These are phyloP conservation scores for Rhingia rostrata DNA, from an alignment of 2,888 invertebrate genomes.

Conservation along the genomic window DNA sequence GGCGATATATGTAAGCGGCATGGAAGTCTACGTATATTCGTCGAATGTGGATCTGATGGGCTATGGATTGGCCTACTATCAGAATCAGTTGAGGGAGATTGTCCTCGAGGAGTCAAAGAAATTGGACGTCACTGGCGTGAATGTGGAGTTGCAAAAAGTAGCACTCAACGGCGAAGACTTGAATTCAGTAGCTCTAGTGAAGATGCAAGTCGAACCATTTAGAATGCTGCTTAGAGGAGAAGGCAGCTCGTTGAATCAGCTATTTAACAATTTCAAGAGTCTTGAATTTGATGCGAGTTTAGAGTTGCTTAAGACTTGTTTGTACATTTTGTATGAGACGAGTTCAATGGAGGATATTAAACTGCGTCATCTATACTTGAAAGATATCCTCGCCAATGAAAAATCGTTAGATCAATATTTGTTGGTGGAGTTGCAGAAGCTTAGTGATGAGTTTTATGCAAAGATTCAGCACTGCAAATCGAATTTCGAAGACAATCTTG, in stretches of 20 bases:
- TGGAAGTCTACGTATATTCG: slow-evolving; percentile 82
- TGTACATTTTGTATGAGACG: slow-evolving; percentile 83
- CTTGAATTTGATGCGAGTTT: slow-evolving; percentile 75
- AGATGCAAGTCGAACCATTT: slow-evolving; percentile 79
- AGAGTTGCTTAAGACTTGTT: slow-evolving; percentile 77
- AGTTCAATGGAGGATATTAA: slow-evolving; percentile 81
- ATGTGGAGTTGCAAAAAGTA: slow-evolving; percentile 77
- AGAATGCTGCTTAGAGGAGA: slow-evolving; percentile 75
- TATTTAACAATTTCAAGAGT: slow-evolving; percentile 76
- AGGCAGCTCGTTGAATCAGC: slow-evolving; percentile 33
- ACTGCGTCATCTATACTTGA: slow-evolving; percentile 79
- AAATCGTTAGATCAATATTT: background rate
- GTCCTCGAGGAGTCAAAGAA: slow-evolving; percentile 77
- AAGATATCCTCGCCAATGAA: slow-evolving; percentile 53
- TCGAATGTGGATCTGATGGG: slow-evolving; percentile 81
- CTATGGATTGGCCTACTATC: slow-evolving; percentile 81
- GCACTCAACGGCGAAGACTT: slow-evolving; percentile 79
- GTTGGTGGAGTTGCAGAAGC: slow-evolving; percentile 8
- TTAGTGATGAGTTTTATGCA: slow-evolving; percentile 54
- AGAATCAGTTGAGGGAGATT: slow-evolving; percentile 80
- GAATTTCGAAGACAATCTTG: slow-evolving; percentile 36
- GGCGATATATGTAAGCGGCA: slow-evolving; percentile 81
- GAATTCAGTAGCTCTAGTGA: slow-evolving; percentile 78
- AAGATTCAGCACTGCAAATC: slow-evolving; percentile 37
- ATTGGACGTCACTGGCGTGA: slow-evolving; percentile 3